Percentiles rank a stretch among this genome's conserved stretches.
These are phyloP conservation scores for Tortricodes alternella DNA, from an alignment of 2,888 invertebrate species.

Conservation along the genomic window DNA sequence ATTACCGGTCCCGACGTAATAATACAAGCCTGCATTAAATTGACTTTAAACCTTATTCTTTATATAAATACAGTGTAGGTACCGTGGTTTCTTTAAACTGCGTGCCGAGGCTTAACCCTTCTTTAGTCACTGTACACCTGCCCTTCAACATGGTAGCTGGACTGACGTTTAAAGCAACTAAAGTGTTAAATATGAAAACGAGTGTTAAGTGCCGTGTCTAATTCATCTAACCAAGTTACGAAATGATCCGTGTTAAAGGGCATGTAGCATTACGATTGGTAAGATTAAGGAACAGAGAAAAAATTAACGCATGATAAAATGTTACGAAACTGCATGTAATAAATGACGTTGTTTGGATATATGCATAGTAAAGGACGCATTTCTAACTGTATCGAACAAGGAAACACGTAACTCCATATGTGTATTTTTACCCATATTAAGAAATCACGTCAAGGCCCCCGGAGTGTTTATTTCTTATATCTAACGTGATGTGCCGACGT, in stretches of 20 bases:
- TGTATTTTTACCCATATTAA: conserved; percentile 51
- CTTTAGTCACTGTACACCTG: conserved; percentile 9
- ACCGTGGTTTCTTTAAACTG: too few relatives aligned
- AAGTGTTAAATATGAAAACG: background rate
- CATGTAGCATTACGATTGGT: too few relatives aligned
- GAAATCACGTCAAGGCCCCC: conserved; percentile 57
- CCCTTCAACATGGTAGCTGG: conserved; percentile 18
- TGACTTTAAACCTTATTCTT: conserved; percentile 1
- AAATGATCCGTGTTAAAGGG: too few relatives aligned
- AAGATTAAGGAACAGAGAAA: too few relatives aligned
- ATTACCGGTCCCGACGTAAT: conserved; percentile 11
- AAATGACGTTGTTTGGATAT: too few relatives aligned
- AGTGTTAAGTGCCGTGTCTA: background rate
- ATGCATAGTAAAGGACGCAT: too few relatives aligned
- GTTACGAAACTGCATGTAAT: too few relatives aligned
- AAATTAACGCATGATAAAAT: too few relatives aligned
- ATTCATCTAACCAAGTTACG: background rate
- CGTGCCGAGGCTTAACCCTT: conserved; percentile 18
- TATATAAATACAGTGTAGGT: background rate
- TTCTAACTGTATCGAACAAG: background rate
- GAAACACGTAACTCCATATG: conserved; percentile 13
- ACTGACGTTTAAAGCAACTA: background rate
- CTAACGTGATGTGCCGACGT: conserved; percentile 44
- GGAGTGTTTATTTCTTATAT: conserved; percentile 38
- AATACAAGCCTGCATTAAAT: background rate